Percentiles rank a stretch among this genome's conserved stretches.
Conservation (phyloP, 2,113 vertebrate species). For the Syngnathoides biaculeatus region DNA sequence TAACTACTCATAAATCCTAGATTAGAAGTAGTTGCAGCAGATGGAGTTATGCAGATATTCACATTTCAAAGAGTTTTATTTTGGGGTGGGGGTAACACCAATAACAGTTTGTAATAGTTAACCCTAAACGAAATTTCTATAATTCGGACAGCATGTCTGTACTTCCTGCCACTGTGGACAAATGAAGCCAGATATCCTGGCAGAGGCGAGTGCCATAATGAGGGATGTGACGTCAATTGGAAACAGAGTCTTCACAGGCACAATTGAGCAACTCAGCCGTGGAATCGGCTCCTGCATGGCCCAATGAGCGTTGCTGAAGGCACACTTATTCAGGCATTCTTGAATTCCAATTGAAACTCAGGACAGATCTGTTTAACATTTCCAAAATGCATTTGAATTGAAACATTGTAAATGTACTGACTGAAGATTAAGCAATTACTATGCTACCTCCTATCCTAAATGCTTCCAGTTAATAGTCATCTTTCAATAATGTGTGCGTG, state of each 20-base stretch:
- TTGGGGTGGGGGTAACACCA: no score
- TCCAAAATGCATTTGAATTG: background rate
- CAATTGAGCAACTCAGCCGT: conserved; percentile 6
- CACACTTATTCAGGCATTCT: background rate
- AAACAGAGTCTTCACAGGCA: conserved; percentile 1
- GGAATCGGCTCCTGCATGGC: background rate
- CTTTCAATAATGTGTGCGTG: no score
- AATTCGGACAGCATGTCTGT: background rate
- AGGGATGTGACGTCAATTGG: conserved; percentile 7
- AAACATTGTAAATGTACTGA: background rate
- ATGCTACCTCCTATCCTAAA: background rate
- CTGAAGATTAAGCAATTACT: background rate
- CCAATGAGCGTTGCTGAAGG: background rate
- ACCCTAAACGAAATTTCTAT: background rate
- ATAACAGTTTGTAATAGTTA: background rate
- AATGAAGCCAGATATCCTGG: conserved; percentile 5
- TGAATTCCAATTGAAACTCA: background rate
- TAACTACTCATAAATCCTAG: background rate
- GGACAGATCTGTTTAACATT: background rate
- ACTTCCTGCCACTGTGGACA: conserved; percentile 6
- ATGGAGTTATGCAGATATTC: background rate
- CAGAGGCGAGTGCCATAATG: conserved; percentile 1
- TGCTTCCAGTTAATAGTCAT: background rate
- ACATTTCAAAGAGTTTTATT: background rate
- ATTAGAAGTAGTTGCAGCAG: no score